Conservation (phyloP, 2,113 vertebrate genomes). For the Cyanocitta stelleri region DNA sequence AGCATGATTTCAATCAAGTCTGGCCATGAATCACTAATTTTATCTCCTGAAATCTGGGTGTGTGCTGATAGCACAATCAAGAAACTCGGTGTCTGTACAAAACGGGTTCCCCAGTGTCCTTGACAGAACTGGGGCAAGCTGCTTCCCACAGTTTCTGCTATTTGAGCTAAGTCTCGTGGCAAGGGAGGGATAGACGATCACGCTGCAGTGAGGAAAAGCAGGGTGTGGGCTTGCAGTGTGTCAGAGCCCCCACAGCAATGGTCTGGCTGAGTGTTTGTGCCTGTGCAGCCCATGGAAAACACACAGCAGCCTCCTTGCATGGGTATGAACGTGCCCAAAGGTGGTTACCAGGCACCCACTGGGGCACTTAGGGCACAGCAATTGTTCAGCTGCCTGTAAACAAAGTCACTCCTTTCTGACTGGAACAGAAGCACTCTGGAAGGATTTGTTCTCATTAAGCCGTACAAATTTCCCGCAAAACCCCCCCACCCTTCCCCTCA, state of each 20-base stretch:
- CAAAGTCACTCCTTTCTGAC: not conserved
- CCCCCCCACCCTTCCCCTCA: no score
- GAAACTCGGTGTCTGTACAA: not conserved
- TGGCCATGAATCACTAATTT: not conserved
- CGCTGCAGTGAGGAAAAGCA: not conserved
- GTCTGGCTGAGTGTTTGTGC: accelerated
- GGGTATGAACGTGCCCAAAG: accelerated
- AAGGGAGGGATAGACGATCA: accelerated
- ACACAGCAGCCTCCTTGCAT: accelerated
- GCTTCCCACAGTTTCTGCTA: not conserved
- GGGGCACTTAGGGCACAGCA: not conserved
- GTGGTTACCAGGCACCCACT: not conserved
- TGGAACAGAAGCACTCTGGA: not conserved
- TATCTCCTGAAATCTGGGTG: not conserved
- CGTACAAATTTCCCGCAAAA: not conserved
- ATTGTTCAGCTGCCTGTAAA: not conserved
- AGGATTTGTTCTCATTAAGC: not conserved
- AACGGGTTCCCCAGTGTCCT: not conserved
- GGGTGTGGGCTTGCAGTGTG: accelerated
- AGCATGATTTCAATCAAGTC: not conserved
- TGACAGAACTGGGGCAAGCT: not conserved
- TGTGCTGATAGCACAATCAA: not conserved
- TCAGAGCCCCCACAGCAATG: not conserved
- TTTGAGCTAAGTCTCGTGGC: not conserved
- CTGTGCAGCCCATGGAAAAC: not conserved